phyloP scores from a whole-genome alignment of 1,140 invertebrate genomes.

The Drosophila tropicalis region DNA sequence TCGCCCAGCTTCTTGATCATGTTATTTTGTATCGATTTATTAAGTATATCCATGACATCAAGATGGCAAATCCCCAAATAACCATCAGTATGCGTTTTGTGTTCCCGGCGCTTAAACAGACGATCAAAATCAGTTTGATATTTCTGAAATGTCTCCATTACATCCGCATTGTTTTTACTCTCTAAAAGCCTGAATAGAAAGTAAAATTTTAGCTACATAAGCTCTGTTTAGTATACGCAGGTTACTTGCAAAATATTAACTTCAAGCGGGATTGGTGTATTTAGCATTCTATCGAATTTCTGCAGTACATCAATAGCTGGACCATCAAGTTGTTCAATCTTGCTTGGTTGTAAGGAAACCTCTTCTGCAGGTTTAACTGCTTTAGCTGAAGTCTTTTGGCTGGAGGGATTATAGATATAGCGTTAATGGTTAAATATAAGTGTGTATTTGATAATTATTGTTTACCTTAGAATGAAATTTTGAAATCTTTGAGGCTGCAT shows the following conservation, averaged over 20 bases:
- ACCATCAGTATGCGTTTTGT: slow-evolving; percentile 41
- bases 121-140: slow-evolving; percentile 53
- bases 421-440: background rate
- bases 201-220: background rate
- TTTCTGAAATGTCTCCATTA: slow-evolving; percentile 58
- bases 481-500: slow-evolving; percentile 36
- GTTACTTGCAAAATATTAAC: slow-evolving; percentile 64
- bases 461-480: slow-evolving; percentile 49
- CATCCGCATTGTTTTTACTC: slow-evolving; percentile 42
- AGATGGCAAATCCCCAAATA: slow-evolving; percentile 55
- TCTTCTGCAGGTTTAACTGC: background rate
- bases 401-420: background rate
- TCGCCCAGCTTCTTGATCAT: slow-evolving; percentile 59
- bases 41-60: slow-evolving; percentile 60
- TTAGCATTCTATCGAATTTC: slow-evolving; percentile 41
- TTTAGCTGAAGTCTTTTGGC: background rate
- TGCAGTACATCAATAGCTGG: slow-evolving; percentile 18
- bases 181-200: slow-evolving; percentile 52
- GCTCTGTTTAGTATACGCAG: background rate
- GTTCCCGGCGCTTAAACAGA: slow-evolving; percentile 45
- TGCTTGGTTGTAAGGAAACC: background rate
- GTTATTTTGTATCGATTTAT: slow-evolving; percentile 31
- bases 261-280: slow-evolving; percentile 36
- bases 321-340: slow-evolving; percentile 30
- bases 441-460: background rate